Conservation (phyloP, 2,797 vertebrate genomes). For the Epinephelus awoara region DNA sequence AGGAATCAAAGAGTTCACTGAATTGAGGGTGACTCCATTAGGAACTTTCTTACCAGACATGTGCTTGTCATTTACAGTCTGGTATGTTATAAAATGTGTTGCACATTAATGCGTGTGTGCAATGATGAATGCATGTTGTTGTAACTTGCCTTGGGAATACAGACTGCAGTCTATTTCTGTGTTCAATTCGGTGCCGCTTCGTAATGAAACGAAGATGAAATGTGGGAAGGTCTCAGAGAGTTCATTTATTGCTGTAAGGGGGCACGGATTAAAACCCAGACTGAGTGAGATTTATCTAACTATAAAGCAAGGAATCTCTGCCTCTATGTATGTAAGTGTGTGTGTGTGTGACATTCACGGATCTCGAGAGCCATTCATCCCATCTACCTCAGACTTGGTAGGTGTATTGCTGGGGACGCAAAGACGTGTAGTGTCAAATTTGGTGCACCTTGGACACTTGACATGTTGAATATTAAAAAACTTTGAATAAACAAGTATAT, state of each 20-base stretch:
- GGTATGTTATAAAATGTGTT: slow-evolving; percentile 81
- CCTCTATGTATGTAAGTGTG: too few relatives aligned
- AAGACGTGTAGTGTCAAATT: too few relatives aligned
- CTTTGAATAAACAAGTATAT: too few relatives aligned
- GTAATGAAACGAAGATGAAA: slow-evolving; percentile 57
- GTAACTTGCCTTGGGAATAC: slow-evolving; percentile 73
- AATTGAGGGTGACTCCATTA: slow-evolving; percentile 65
- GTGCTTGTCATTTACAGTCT: slow-evolving; percentile 78
- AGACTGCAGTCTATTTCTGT: slow-evolving; percentile 71
- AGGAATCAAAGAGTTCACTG: slow-evolving; percentile 65
- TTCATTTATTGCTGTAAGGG: slow-evolving; percentile 55
- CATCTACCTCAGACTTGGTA: too few relatives aligned
- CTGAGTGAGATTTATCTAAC: slow-evolving; percentile 28
- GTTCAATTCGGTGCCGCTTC: slow-evolving; percentile 59
- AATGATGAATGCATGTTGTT: slow-evolving; percentile 81
- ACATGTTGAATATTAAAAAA: too few relatives aligned
- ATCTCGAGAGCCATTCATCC: too few relatives aligned
- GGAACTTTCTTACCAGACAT: slow-evolving; percentile 68
- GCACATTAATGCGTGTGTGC: slow-evolving; percentile 72
- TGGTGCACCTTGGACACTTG: too few relatives aligned
- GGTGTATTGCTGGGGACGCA: too few relatives aligned
- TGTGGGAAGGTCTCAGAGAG: slow-evolving; percentile 59
- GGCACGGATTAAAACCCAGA: slow-evolving; percentile 19
- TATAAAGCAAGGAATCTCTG: too few relatives aligned
- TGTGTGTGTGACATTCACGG: too few relatives aligned